phyloP scores from a whole-genome alignment of 1,140 invertebrate genomes.

The Akabosia matsudoensis region DNA sequence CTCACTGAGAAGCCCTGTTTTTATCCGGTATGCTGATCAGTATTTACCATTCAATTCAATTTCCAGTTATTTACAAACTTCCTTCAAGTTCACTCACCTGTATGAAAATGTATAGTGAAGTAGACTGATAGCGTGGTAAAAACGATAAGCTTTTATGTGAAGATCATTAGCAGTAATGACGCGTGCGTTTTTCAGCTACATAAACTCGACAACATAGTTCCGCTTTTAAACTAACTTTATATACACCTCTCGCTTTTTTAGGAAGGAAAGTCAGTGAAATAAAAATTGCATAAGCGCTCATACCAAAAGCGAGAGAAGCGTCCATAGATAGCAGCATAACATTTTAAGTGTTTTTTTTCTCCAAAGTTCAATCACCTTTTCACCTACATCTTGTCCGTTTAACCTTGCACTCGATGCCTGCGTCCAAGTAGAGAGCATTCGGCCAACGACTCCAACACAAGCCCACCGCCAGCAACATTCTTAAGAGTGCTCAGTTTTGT shows the following conservation, averaged over 20 bases:
- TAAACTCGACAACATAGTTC: no score
- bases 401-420: slow-evolving; percentile 9
- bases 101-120: not conserved
- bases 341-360: not conserved
- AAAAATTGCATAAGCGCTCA: no score
- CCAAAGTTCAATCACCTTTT: slow-evolving; percentile 17
- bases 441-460: slow-evolving; percentile 1
- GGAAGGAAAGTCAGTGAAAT: no score
- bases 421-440: slow-evolving; percentile 2
- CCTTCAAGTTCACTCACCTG: not conserved
- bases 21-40: no score
- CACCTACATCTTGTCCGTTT: slow-evolving; percentile 22
- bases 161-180: not conserved
- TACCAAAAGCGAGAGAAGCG: not conserved
- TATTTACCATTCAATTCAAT: no score
- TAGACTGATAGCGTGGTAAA: not conserved
- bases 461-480: not conserved
- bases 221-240: not conserved
- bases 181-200: not conserved
- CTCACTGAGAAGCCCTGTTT: no score
- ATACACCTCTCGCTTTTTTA: not conserved
- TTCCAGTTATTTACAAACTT: no score
- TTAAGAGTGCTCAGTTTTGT: not conserved
- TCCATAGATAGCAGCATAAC: not conserved
- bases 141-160: not conserved